Evolutionary conservation across 2,888 invertebrate genomes (phyloP).

Genomic region (Odontocerum albicorne): DNA sequence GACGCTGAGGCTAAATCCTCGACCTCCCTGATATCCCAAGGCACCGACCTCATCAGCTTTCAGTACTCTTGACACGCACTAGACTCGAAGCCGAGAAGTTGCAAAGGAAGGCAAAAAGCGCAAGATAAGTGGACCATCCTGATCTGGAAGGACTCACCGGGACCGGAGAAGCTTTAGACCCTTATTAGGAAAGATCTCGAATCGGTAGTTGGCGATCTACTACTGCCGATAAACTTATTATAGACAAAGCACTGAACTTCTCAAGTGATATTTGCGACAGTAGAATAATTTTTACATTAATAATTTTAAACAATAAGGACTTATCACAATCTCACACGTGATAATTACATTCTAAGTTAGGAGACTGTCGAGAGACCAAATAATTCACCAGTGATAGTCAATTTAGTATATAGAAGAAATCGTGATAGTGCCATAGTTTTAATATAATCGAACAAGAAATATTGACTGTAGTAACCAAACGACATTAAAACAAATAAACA

Average conservation of each 20-base stretch:
- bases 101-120: conserved; percentile 34
- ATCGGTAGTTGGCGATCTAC: neutral
- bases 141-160: too few species aligned
- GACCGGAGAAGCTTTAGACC: too few species aligned
- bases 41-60: conserved; percentile 4
- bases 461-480: too few species aligned
- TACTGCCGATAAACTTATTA: conserved; percentile 3
- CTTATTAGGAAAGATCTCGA: conserved; percentile 12
- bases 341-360: too few species aligned
- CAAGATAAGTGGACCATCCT: too few species aligned
- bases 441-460: too few species aligned
- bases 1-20: conserved; percentile 69
- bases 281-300: too few species aligned
- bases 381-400: conserved; percentile 14
- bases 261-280: conserved; percentile 17
- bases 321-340: too few species aligned
- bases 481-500: too few species aligned
- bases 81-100: conserved; percentile 39
- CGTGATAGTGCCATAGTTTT: conserved; percentile 11
- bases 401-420: conserved; percentile 1
- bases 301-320: too few species aligned
- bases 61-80: conserved; percentile 47
- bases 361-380: conserved; percentile 17
- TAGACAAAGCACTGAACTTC: conserved; percentile 11
- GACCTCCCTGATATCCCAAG: conserved; percentile 26